phyloP scores from a whole-genome alignment of 2,113 vertebrate species.

The Sinocyclocheilus rhinocerous region DNA sequence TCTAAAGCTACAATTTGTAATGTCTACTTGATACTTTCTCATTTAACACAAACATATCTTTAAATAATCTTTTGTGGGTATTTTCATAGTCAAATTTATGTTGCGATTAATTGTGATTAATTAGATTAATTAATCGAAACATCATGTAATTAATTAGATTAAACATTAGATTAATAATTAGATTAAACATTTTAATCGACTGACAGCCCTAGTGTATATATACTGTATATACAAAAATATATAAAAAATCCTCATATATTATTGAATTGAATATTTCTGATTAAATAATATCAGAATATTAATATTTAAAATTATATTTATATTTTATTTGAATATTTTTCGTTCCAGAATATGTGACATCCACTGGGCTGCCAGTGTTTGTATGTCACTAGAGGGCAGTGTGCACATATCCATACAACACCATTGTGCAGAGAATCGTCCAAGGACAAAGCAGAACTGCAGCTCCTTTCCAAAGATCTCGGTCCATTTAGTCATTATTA shows the following conservation, averaged over 20 bases:
- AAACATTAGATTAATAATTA: too few species aligned
- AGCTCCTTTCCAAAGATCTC: background rate
- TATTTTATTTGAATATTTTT: background rate
- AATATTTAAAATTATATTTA: background rate
- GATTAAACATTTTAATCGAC: too few species aligned
- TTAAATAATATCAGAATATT: background rate
- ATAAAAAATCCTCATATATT: background rate
- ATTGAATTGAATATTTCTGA: background rate
- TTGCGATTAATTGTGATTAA: too few species aligned
- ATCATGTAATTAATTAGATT: too few species aligned
- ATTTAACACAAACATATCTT: too few species aligned
- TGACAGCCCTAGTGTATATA: too few species aligned
- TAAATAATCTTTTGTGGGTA: too few species aligned
- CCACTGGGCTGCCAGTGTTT: background rate
- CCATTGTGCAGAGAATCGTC: background rate
- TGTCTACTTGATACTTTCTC: too few species aligned
- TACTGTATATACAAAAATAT: too few species aligned
- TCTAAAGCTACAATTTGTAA: too few species aligned
- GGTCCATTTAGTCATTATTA: background rate
- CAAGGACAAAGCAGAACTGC: background rate
- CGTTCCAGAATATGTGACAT: background rate
- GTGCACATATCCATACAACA: constrained; percentile 11
- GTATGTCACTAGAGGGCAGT: constrained; percentile 62
- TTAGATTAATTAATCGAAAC: too few species aligned
- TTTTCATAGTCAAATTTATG: too few species aligned